Evolutionary conservation across 2,888 invertebrate genomes (phyloP).

Genomic region (Hydroisotoma schaefferi): DNA sequence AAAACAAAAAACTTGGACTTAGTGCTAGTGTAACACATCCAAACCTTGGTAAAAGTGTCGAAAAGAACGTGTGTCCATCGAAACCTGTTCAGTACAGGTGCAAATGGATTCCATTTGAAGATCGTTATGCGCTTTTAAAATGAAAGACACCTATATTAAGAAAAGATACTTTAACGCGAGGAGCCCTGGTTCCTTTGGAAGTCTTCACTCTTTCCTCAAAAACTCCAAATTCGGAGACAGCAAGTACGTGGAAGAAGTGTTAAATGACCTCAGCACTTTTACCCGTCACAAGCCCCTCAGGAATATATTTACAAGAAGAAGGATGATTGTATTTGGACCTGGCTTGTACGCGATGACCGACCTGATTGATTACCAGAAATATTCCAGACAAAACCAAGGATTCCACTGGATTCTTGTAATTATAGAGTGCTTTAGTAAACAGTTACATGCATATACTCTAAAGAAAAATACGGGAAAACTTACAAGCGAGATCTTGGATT

Average conservation of each 20-base stretch:
- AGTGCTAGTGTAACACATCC: too few relatives aligned
- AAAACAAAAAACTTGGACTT: too few relatives aligned
- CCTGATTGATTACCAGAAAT: background rate
- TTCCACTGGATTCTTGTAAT: background rate
- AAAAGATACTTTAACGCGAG: background rate
- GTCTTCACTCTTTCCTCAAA: background rate
- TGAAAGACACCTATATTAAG: background rate
- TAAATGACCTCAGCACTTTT: background rate
- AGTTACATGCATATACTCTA: too few relatives aligned
- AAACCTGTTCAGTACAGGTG: too few relatives aligned
- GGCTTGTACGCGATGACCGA: background rate
- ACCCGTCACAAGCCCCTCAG: background rate
- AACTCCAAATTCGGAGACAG: background rate
- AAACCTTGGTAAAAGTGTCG: too few relatives aligned
- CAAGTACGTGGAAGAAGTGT: background rate
- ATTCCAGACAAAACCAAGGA: background rate
- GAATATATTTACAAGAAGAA: background rate
- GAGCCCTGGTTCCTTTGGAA: background rate
- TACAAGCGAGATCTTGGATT: too few relatives aligned
- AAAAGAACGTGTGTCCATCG: too few relatives aligned
- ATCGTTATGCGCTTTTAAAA: background rate
- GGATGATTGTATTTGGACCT: background rate
- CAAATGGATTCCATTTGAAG: background rate
- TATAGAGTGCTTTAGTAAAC: background rate
- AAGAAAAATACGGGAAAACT: too few relatives aligned